Conservation (phyloP, 2,888 invertebrate species). For the Phaedon cochleariae region DNA sequence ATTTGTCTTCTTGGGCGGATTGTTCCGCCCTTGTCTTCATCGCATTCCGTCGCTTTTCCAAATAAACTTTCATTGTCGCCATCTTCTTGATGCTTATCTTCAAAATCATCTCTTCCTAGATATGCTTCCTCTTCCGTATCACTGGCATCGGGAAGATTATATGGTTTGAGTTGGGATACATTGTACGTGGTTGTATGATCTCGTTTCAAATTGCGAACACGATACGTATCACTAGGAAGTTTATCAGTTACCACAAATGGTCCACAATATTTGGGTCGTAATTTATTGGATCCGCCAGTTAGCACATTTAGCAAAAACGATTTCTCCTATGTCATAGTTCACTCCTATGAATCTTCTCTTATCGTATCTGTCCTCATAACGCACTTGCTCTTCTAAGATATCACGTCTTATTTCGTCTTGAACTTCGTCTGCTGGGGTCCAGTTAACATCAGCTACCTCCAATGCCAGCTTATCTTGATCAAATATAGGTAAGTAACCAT, state of each 20-base stretch:
- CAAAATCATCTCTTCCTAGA: too few relatives aligned
- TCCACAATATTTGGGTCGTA: conserved; percentile 8
- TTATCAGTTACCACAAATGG: conserved; percentile 9
- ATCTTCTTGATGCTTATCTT: too few relatives aligned
- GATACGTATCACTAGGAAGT: conserved; percentile 12
- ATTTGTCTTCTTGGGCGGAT: neutral
- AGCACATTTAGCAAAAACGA: conserved; percentile 4
- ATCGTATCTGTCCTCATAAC: neutral
- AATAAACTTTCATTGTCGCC: too few relatives aligned
- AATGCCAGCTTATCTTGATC: neutral
- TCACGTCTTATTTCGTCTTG: too few relatives aligned
- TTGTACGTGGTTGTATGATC: neutral
- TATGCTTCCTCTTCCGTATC: neutral
- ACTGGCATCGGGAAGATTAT: neutral
- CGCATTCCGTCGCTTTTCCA: neutral
- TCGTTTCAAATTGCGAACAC: neutral
- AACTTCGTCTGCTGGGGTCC: neutral
- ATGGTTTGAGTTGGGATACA: conserved; percentile 7
- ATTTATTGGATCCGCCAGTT: conserved; percentile 18
- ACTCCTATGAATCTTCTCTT: conserved; percentile 9
- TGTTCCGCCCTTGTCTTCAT: neutral
- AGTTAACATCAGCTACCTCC: neutral
- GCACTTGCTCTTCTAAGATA: neutral
- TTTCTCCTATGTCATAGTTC: conserved; percentile 7
- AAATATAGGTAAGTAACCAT: too few relatives aligned